Conservation (phyloP, 2,888 invertebrate species). For the Tillus elongatus region DNA sequence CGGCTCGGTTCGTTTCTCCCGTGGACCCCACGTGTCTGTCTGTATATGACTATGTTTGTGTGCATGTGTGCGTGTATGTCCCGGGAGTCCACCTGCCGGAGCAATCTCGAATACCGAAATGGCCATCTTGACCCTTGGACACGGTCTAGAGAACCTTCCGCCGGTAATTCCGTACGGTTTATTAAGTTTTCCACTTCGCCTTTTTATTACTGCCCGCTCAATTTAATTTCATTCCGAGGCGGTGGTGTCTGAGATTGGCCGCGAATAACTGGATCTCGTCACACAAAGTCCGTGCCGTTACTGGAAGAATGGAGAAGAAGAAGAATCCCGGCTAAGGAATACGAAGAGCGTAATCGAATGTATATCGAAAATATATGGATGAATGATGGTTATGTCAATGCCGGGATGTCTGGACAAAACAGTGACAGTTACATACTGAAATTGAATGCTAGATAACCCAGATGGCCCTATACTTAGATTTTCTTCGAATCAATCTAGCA, state of each 20-base stretch:
- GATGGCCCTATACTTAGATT: too few species aligned
- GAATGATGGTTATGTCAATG: not conserved
- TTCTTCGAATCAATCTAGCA: too few species aligned
- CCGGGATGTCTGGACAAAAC: too few species aligned
- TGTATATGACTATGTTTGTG: too few species aligned
- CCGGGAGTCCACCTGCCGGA: too few species aligned
- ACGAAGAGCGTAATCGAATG: too few species aligned
- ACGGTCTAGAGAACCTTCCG: not conserved
- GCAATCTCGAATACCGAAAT: too few species aligned
- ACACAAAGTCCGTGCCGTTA: not conserved
- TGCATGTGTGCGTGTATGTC: too few species aligned
- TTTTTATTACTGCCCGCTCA: slow-evolving; percentile 12
- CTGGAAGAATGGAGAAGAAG: too few species aligned
- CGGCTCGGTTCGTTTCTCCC: slow-evolving; percentile 18
- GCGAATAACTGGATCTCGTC: not conserved
- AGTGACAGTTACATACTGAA: not conserved
- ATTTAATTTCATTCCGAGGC: slow-evolving; percentile 13
- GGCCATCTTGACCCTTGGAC: slow-evolving; percentile 21
- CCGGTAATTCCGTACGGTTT: slow-evolving; percentile 9
- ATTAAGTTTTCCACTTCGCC: slow-evolving; percentile 11
- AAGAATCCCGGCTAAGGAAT: too few species aligned
- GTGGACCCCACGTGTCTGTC: slow-evolving; percentile 26
- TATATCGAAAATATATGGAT: too few species aligned
- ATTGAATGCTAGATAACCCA: too few species aligned
- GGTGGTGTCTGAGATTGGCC: slow-evolving; percentile 4